Evolutionary conservation across 1,140 invertebrate genomes (phyloP).

Genomic region (Drosophila elegans): DNA sequence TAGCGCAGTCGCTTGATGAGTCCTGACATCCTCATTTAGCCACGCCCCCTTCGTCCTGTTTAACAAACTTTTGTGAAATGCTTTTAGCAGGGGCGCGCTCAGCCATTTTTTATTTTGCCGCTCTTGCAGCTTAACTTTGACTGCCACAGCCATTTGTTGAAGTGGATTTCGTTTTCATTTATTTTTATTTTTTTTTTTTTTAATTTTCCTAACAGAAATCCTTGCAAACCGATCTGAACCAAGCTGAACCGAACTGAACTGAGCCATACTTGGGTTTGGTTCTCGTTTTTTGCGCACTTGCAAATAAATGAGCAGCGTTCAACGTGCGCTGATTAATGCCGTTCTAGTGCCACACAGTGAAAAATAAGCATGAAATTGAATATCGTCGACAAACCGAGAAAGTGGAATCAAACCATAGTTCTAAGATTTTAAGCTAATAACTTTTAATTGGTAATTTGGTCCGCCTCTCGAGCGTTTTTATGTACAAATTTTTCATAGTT

Average conservation of each 20-base stretch:
- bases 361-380: not conserved
- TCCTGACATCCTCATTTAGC: constrained; percentile 8
- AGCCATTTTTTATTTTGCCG: constrained; percentile 53
- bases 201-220: constrained; percentile 21
- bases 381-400: too few relatives aligned
- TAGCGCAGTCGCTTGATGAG: constrained; percentile 57
- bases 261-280: constrained; percentile 17
- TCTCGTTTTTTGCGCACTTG: constrained; percentile 71
- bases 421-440: too few relatives aligned
- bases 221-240: constrained; percentile 20
- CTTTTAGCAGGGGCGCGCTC: constrained; percentile 59
- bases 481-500: too few relatives aligned
- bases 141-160: constrained; percentile 75
- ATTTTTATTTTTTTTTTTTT: constrained; percentile 24
- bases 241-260: constrained; percentile 35
- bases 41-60: not conserved
- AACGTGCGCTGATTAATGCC: constrained; percentile 76
- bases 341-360: constrained; percentile 36
- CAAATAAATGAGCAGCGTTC: constrained; percentile 79
- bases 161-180: constrained; percentile 55
- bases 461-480: too few relatives aligned
- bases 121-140: constrained; percentile 67
- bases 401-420: too few relatives aligned
- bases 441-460: too few relatives aligned
- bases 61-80: constrained; percentile 66